These are phyloP conservation scores for Melanotaenia maccullochi DNA, from an alignment of 2,797 vertebrate genomes.

Conservation along the genomic window DNA sequence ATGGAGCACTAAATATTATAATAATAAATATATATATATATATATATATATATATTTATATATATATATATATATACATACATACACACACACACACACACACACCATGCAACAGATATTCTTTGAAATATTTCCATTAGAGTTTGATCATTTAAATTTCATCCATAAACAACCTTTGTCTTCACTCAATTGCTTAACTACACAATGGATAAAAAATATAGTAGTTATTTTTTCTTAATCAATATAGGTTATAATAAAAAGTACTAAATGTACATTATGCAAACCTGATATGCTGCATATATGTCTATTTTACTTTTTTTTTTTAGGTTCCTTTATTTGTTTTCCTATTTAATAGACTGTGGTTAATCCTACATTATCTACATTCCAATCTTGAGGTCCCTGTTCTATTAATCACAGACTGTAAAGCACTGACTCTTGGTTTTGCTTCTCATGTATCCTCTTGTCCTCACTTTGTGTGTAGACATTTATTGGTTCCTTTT, in stretches of 20 bases:
- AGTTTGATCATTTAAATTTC: background rate
- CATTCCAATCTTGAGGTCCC: constrained; percentile 32
- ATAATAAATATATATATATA: too few relatives aligned
- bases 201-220: background rate
- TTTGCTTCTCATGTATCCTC: constrained; percentile 39
- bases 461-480: constrained; percentile 22
- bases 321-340: constrained; percentile 12
- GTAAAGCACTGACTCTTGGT: constrained; percentile 35
- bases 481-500: constrained; percentile 49
- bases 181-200: background rate
- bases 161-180: background rate
- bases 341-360: constrained; percentile 30
- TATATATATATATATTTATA: too few relatives aligned
- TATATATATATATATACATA: too few relatives aligned
- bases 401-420: constrained; percentile 46
- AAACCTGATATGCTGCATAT: constrained; percentile 2
- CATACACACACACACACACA: too few relatives aligned
- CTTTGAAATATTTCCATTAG: background rate
- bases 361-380: constrained; percentile 39
- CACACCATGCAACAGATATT: background rate
- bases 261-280: background rate
- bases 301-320: constrained; percentile 10
- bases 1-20: too few relatives aligned
- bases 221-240: too few relatives aligned
- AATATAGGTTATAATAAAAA: background rate